phyloP scores from a whole-genome alignment of 2,888 invertebrate species.

The Prosapia bicincta region DNA sequence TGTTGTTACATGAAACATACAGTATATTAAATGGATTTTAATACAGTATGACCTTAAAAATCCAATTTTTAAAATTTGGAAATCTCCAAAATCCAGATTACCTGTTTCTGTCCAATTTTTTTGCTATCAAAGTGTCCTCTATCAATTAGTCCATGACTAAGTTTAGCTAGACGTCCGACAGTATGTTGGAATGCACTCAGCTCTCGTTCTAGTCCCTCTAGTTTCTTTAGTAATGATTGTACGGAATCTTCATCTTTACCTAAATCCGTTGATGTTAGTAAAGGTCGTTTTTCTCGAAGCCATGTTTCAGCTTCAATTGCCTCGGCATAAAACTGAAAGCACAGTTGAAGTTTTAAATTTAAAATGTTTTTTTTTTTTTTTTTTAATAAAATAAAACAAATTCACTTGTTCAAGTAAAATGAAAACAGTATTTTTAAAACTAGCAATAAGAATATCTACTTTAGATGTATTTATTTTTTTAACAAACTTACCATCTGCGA shows the following conservation, averaged over 20 bases:
- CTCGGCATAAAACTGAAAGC: slow-evolving; percentile 76
- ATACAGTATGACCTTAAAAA: too few species aligned
- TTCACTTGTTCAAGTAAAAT: neutral
- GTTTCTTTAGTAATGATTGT: slow-evolving; percentile 72
- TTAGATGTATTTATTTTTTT: too few species aligned
- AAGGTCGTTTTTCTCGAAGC: slow-evolving; percentile 80
- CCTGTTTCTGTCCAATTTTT: slow-evolving; percentile 65
- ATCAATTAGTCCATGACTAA: slow-evolving; percentile 64
- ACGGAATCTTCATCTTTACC: slow-evolving; percentile 94
- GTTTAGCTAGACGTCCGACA: slow-evolving; percentile 64
- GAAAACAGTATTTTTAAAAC: neutral
- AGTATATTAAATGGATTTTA: too few species aligned
- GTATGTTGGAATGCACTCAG: slow-evolving; percentile 72
- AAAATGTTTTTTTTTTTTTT: neutral
- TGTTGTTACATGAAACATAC: neutral
- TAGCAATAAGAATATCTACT: neutral
- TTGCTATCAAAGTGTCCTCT: slow-evolving; percentile 76
- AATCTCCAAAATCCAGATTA: slow-evolving; percentile 35
- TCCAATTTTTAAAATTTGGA: too few species aligned
- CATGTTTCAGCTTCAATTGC: slow-evolving; percentile 89
- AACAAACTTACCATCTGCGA: slow-evolving; percentile 64
- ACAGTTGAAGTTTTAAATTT: slow-evolving; percentile 15
- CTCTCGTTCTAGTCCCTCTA: slow-evolving; percentile 81
- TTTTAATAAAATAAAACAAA: neutral
- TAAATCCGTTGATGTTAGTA: slow-evolving; percentile 70